These are phyloP conservation scores for Ganaspis brasiliensis DNA, from an alignment of 2,888 invertebrate species.

Conservation along the genomic window DNA sequence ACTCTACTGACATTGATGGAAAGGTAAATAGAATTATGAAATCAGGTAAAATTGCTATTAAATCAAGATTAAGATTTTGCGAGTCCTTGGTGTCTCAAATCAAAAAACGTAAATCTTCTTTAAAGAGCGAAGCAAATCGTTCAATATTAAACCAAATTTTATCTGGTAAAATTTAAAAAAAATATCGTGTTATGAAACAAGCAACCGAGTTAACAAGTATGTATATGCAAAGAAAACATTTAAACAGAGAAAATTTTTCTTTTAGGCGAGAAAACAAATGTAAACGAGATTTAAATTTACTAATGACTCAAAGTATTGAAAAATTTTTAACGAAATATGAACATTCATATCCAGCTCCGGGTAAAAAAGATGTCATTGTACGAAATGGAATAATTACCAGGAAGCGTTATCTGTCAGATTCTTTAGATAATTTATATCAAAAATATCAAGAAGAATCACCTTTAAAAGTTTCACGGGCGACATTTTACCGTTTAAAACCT, in stretches of 20 bases:
- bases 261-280: conserved; percentile 41
- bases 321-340: conserved; percentile 44
- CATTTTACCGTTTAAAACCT: conserved; percentile 47
- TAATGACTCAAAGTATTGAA: conserved; percentile 40
- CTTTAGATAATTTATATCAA: conserved; percentile 37
- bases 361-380: no score
- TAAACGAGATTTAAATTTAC: conserved; percentile 3
- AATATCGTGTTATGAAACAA: background rate
- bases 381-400: conserved; percentile 41
- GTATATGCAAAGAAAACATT: background rate
- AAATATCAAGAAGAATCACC: conserved; percentile 38
- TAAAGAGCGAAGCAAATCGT: conserved; percentile 38
- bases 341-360: conserved; percentile 46
- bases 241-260: conserved; percentile 9
- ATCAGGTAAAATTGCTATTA: conserved; percentile 31
- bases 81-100: conserved; percentile 44
- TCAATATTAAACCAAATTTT: conserved; percentile 28
- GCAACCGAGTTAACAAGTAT: background rate
- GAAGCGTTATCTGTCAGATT: conserved; percentile 46
- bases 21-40: conserved; percentile 41
- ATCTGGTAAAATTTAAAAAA: background rate
- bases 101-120: conserved; percentile 14
- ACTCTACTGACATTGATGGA: background rate
- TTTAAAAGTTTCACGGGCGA: conserved; percentile 37
- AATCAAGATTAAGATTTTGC: conserved; percentile 29